These are phyloP conservation scores for Bombus superbus DNA, from an alignment of 1,140 invertebrate species.

Conservation along the genomic window DNA sequence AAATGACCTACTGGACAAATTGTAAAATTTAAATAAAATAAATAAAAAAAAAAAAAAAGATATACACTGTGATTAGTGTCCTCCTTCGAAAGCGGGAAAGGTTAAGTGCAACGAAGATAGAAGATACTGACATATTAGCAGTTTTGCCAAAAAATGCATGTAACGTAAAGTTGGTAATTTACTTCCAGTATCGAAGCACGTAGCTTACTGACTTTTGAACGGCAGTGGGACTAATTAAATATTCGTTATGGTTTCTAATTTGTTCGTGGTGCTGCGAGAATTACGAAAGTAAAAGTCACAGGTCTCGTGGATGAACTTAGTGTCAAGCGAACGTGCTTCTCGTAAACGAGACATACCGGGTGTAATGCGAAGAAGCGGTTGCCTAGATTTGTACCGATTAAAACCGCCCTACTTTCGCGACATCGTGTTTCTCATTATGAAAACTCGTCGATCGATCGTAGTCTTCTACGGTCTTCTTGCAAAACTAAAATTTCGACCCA, in stretches of 20 bases:
- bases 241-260: neutral
- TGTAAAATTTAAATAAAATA: no score
- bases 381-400: constrained; percentile 57
- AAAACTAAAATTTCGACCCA: neutral
- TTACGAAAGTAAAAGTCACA: constrained; percentile 1
- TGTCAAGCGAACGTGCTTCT: constrained; percentile 38
- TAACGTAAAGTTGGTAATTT: no score
- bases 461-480: neutral
- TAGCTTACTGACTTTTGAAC: no score
- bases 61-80: no score
- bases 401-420: constrained; percentile 56
- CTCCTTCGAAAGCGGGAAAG: no score
- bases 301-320: neutral
- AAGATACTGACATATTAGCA: no score
- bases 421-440: constrained; percentile 60
- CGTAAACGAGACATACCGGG: constrained; percentile 37
- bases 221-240: no score
- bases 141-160: no score
- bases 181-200: no score
- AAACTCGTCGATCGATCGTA: constrained; percentile 48
- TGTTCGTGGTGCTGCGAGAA: neutral
- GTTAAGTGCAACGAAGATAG: no score
- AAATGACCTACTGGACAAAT: no score
- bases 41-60: no score
- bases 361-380: constrained; percentile 43